Base-by-base conservation (phyloP, 2,888 invertebrate species). In the Drosophila peninsularis region DNA sequence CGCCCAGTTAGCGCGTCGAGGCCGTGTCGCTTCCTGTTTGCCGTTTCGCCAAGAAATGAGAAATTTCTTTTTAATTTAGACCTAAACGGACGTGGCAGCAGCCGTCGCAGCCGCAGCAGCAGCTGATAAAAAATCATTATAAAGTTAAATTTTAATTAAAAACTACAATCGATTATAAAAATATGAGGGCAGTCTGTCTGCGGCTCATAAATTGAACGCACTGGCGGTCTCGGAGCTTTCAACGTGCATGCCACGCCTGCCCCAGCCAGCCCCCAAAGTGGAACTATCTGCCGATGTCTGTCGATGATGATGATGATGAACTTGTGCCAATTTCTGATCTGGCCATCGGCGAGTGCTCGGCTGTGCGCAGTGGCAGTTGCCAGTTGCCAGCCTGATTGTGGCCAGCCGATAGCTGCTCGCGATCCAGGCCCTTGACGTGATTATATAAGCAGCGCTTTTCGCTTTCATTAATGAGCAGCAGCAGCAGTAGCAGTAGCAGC, bases 121-220 rank as follows among this genome's bases (percentile, higher is more conserved):
- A 91, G 90, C 91, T 91, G 91, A 91, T 90, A 89, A 91, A 90
- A 91, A 90, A 89, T 89, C 89, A 91, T 90, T 91, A 91, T 86
- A 91, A 91, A 82, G 86, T 90, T 88, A 87, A 91, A 84, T 90
- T 90, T 90, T 91, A 90, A 91, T 91, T 90, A 91, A 90, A 91
- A 91, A 85, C 78, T 82, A 74, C 86, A 88, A 88, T 84, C 83
- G 89, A 84, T 84, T 86, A 83, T 70, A 62, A 64, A 70, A 65
- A 47, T 30, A 47, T 37, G 24, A 52, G 47, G 76, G 66, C 72
- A 71, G 72, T 73, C 78, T 88, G 89, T 88, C 89, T 85, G 82
- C 87, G 87, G 84, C 85, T 89, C 83, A 83, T 86, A 86, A 85
- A 86, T 88, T 86, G 86, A 81, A 69, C 77, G 62, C 77, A 70